Evolutionary conservation across 1,140 invertebrate genomes (phyloP).

Genomic region (Nasonia vitripennis): DNA sequence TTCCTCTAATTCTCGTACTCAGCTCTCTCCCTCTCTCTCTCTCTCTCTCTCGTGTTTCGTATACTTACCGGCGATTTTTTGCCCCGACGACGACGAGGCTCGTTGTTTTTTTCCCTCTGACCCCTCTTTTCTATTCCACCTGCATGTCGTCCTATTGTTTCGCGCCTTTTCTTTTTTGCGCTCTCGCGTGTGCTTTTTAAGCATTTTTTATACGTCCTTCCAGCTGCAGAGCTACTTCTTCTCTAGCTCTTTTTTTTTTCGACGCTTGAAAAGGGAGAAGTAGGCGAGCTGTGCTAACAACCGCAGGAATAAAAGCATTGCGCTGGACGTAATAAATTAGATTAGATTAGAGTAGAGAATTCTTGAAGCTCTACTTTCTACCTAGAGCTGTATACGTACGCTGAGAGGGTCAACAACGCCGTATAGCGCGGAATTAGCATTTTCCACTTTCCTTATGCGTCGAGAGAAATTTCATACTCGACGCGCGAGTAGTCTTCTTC

Average conservation of each 20-base stretch:
- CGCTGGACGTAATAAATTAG: background rate
- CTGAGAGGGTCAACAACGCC: no score
- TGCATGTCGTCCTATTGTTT: background rate
- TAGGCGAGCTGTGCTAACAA: background rate
- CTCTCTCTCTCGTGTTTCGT: background rate
- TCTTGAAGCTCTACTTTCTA: background rate
- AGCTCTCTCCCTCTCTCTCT: no score
- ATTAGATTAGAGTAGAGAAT: background rate
- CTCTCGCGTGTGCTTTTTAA: background rate
- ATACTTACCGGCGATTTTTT: background rate
- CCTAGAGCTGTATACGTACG: background rate
- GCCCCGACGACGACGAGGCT: background rate
- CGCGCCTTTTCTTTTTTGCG: background rate
- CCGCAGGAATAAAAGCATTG: conserved; percentile 7
- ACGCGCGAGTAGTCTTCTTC: no score
- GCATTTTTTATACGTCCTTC: conserved; percentile 15
- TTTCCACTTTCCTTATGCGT: no score
- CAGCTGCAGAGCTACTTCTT: background rate
- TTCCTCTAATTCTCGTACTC: background rate
- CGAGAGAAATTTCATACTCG: background rate
- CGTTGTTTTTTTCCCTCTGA: background rate
- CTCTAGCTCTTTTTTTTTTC: background rate
- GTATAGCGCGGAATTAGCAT: no score
- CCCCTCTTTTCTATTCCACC: no score
- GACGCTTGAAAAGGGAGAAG: background rate